These are phyloP conservation scores for Aramus guarauna DNA, from an alignment of 2,113 vertebrate species.

Conservation along the genomic window DNA sequence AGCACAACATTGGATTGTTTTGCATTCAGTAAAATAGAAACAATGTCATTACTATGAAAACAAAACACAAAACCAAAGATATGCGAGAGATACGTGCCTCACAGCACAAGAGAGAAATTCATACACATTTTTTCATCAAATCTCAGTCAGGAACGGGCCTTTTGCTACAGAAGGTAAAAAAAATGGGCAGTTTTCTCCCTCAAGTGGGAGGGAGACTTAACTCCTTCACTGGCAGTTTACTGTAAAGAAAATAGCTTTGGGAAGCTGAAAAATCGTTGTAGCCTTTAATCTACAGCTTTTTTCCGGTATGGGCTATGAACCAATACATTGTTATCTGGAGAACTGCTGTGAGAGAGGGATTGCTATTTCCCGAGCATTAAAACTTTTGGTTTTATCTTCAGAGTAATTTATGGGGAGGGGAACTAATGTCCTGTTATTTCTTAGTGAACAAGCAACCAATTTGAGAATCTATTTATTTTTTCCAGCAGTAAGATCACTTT, in stretches of 20 bases:
- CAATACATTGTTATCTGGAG: neutral
- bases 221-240: neutral
- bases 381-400: neutral
- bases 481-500: neutral
- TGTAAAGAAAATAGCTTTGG: no score
- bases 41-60: neutral
- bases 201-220: neutral
- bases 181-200: neutral
- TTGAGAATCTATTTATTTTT: neutral
- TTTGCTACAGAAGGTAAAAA: neutral
- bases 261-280: neutral
- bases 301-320: neutral
- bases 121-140: neutral
- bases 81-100: fast-evolving
- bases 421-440: neutral
- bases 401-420: neutral
- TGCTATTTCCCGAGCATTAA: neutral
- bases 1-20: neutral
- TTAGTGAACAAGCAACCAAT: neutral
- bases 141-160: neutral
- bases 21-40: neutral
- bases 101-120: neutral
- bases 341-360: neutral
- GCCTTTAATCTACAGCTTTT: neutral
- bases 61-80: neutral